A percentile compares a stretch with the other conserved stretches of the same genome.
Conservation (phyloP, 2,113 vertebrate genomes). For the Muntiacus reevesi region DNA sequence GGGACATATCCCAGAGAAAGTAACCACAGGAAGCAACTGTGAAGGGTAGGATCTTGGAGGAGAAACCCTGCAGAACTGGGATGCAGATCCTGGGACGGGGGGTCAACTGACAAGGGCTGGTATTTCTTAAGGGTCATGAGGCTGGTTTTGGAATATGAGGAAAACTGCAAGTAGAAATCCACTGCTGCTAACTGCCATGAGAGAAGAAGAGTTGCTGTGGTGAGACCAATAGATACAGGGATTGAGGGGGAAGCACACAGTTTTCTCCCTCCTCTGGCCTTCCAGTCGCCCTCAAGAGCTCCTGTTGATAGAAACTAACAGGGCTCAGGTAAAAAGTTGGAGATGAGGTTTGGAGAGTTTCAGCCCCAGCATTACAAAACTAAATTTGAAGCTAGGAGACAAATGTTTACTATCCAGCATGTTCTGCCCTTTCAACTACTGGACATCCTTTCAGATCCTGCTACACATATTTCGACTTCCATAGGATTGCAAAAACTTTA, state of each 20-base stretch:
- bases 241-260: not conserved
- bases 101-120: not conserved
- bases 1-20: not conserved
- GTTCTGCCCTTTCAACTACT: not conserved
- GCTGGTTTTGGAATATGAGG: not conserved
- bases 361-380: not conserved
- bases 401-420: not conserved
- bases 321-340: not conserved
- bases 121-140: not conserved
- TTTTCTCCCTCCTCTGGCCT: not conserved
- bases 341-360: not conserved
- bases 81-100: not conserved
- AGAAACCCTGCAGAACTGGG: not conserved
- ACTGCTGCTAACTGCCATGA: fast-evolving
- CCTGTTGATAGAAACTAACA: not conserved
- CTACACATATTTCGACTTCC: not conserved
- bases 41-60: not conserved
- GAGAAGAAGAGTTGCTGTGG: not conserved
- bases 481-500: not conserved
- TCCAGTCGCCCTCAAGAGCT: not conserved
- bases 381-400: not conserved
- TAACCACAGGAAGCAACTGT: not conserved
- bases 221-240: not conserved
- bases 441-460: not conserved
- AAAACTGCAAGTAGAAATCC: not conserved